These are phyloP conservation scores for Seriola aureovittata DNA, from an alignment of 2,113 vertebrate genomes.

Conservation along the genomic window DNA sequence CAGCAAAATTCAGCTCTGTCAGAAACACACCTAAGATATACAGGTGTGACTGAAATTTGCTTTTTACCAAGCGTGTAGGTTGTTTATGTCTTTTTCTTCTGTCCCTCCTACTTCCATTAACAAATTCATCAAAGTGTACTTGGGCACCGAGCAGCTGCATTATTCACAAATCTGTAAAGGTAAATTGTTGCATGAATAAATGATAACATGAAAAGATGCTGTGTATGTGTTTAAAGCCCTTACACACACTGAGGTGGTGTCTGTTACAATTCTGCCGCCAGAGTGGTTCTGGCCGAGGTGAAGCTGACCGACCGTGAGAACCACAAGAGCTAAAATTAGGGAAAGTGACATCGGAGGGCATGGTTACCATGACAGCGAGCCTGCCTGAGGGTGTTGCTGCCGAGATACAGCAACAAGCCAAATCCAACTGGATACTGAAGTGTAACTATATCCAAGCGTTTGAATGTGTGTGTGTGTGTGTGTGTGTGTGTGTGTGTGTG, in stretches of 20 bases:
- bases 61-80: conserved; percentile 23
- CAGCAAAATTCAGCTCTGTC: conserved; percentile 21
- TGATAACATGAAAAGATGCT: conserved; percentile 40
- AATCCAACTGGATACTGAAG: conserved; percentile 49
- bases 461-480: neutral
- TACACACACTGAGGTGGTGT: neutral
- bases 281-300: conserved; percentile 34
- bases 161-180: conserved; percentile 44
- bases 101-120: conserved; percentile 18
- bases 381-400: conserved; percentile 56
- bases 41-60: conserved; percentile 9
- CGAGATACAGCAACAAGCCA: conserved; percentile 46
- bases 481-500: too few relatives aligned
- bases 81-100: conserved; percentile 25
- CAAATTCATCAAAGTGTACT: conserved; percentile 27
- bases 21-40: conserved; percentile 16
- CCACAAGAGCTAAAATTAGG: conserved; percentile 76
- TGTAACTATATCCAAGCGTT: conserved; percentile 44
- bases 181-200: conserved; percentile 55
- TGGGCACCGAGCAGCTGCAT: conserved; percentile 31
- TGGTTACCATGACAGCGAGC: conserved; percentile 77
- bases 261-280: conserved; percentile 25
- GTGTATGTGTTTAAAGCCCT: neutral
- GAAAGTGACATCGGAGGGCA: conserved; percentile 69
- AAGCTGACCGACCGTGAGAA: conserved; percentile 56